Evolutionary conservation across 30 jellyfish, hydroid and myxozoan genomes (phyloP).

Genomic region (Chironex yamaguchii): DNA sequence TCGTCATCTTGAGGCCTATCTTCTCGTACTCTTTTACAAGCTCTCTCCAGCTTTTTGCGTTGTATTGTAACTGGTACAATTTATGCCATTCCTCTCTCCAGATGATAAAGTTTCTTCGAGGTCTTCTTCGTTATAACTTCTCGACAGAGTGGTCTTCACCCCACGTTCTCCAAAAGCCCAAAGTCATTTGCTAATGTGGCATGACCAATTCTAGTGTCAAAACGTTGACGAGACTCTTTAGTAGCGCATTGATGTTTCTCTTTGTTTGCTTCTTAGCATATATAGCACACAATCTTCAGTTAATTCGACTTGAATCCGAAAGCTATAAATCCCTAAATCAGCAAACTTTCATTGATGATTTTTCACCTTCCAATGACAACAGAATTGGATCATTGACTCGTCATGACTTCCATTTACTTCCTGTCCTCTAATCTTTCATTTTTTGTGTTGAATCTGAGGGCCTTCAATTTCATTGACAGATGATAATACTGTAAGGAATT

Average conservation of each 20-base stretch:
- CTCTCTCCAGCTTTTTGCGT: constrained; percentile 48
- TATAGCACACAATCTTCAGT: constrained; percentile 44
- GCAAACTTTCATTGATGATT: too few relatives aligned
- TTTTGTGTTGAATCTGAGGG: too few relatives aligned
- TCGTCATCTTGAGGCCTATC: constrained; percentile 28
- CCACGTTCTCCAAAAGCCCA: constrained; percentile 40
- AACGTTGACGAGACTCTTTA: constrained; percentile 27
- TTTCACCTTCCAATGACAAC: too few relatives aligned
- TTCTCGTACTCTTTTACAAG: constrained; percentile 32
- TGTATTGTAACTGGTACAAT: constrained; percentile 27
- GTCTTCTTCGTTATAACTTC: neutral
- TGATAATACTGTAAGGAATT: too few relatives aligned
- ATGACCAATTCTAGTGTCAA: constrained; percentile 37
- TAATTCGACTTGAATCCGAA: neutral
- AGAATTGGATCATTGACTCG: too few relatives aligned
- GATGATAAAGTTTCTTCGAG: constrained; percentile 13
- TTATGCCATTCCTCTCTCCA: constrained; percentile 42
- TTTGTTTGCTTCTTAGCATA: constrained; percentile 35
- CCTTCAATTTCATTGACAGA: too few relatives aligned
- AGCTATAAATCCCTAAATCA: too few relatives aligned
- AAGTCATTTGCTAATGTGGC: constrained; percentile 32
- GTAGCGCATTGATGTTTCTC: constrained; percentile 67
- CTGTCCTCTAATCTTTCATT: too few relatives aligned
- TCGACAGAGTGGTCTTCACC: constrained; percentile 5
- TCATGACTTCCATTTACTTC: too few relatives aligned